A percentile compares a stretch with the other conserved stretches of the same genome.
Evolutionary conservation across 2,888 invertebrate genomes (phyloP).

Genomic region (Lydus trimaculatus): DNA sequence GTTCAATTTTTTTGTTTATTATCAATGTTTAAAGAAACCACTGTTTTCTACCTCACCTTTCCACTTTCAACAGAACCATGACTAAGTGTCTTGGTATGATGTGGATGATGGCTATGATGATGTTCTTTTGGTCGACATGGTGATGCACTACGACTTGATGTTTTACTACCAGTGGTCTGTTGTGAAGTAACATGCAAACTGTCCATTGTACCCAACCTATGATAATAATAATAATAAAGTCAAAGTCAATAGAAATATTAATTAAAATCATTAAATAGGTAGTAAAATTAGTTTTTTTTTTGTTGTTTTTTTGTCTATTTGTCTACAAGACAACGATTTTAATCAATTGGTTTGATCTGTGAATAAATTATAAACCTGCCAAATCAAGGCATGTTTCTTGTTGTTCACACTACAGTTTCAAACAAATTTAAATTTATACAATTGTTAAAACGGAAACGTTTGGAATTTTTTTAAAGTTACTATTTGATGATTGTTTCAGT

Average conservation of each 20-base stretch:
- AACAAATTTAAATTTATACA: not conserved
- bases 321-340: no score
- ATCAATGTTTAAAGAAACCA: not conserved
- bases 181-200: slow-evolving; percentile 60
- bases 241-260: not conserved
- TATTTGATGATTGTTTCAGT: no score
- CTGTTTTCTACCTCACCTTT: slow-evolving; percentile 48
- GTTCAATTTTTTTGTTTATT: not conserved
- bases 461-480: not conserved
- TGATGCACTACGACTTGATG: slow-evolving; percentile 70
- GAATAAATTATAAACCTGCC: no score
- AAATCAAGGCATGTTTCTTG: no score
- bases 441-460: not conserved
- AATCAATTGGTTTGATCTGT: no score
- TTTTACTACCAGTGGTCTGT: slow-evolving; percentile 64
- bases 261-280: no score
- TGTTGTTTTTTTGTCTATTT: no score
- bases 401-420: not conserved
- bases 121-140: slow-evolving; percentile 63
- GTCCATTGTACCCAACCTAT: slow-evolving; percentile 58
- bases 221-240: slow-evolving; percentile 28
- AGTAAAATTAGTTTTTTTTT: no score
- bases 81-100: slow-evolving; percentile 56
- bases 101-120: slow-evolving; percentile 39
- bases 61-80: slow-evolving; percentile 59